These are phyloP conservation scores for Calameuta idolon DNA, from an alignment of 2,888 invertebrate genomes.

Conservation along the genomic window DNA sequence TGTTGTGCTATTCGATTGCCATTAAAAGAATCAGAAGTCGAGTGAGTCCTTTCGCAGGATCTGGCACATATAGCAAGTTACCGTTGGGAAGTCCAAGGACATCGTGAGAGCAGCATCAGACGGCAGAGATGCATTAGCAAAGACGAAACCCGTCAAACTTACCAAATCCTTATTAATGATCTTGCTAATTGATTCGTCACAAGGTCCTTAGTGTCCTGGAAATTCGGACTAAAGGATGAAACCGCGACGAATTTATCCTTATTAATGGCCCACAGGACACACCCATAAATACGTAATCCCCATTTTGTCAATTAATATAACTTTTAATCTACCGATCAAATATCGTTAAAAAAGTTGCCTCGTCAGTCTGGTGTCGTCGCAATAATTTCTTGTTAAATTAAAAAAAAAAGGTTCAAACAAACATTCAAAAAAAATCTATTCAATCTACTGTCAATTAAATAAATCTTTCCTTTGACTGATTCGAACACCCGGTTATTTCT, in stretches of 20 bases:
- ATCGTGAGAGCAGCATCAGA: neutral
- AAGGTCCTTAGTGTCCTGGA: neutral
- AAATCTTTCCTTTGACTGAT: neutral
- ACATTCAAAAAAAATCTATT: neutral
- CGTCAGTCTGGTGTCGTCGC: neutral
- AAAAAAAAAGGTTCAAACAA: neutral
- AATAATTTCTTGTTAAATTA: neutral
- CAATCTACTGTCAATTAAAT: neutral
- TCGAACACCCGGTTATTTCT: neutral
- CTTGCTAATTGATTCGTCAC: neutral
- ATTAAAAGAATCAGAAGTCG: slow-evolving; percentile 17
- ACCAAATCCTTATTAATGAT: neutral
- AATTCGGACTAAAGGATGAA: neutral
- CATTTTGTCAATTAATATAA: neutral
- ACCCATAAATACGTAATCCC: neutral
- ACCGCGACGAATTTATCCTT: neutral
- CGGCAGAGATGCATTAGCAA: neutral
- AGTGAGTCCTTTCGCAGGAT: neutral
- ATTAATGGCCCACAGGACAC: neutral
- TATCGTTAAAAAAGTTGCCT: neutral
- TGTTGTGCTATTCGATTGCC: slow-evolving; percentile 22
- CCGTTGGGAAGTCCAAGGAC: neutral
- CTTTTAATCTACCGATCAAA: neutral
- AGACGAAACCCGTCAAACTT: neutral
- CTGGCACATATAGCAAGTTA: neutral